Percentiles rank a stretch among this genome's conserved stretches.
Conservation (phyloP, 2,797 vertebrate species). For the Cossypha niveicapilla region DNA sequence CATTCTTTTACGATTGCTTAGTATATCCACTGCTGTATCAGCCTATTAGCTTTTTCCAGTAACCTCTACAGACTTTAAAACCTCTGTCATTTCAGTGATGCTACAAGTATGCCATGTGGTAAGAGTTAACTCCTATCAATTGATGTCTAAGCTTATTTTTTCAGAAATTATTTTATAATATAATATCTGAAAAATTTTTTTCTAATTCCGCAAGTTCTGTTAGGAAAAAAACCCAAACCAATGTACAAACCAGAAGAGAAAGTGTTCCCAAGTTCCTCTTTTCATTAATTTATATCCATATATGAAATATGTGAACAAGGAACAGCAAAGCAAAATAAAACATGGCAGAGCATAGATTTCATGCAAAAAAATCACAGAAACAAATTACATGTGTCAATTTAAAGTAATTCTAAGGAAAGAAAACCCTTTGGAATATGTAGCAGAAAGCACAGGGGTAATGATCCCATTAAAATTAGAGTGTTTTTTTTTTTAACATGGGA, state of each 20-base stretch:
- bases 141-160: not conserved
- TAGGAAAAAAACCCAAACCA: not conserved
- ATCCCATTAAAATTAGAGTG: not conserved
- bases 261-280: not conserved
- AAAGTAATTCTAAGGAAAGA: not conserved
- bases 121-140: not conserved
- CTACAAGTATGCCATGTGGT: not conserved
- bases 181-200: not conserved
- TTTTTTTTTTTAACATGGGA: not conserved
- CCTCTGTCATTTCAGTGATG: not conserved
- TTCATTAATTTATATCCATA: not conserved
- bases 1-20: not conserved
- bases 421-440: not conserved
- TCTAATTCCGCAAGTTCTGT: not conserved
- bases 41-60: not conserved
- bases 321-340: not conserved
- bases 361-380: not conserved
- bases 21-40: not conserved
- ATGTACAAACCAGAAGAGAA: not conserved
- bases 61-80: not conserved
- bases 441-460: not conserved
- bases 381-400: fast-evolving
- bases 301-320: not conserved
- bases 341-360: not conserved
- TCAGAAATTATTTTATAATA: not conserved